Conservation (phyloP, 2,797 vertebrate genomes). For the Semaprochilodus insignis region DNA sequence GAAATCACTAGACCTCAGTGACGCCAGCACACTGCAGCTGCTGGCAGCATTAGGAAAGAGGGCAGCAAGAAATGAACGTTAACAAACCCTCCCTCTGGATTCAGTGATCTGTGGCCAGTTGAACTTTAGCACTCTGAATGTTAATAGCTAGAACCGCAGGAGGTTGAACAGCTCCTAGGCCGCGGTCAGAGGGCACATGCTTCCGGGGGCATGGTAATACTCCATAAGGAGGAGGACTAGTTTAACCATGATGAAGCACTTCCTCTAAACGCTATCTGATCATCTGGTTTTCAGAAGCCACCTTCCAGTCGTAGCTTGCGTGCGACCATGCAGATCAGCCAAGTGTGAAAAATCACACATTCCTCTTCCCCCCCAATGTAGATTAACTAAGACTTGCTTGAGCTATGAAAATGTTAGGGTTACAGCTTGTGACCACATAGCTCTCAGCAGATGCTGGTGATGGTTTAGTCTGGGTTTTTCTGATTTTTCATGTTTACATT, state of each 20-base stretch:
- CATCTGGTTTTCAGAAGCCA: background rate
- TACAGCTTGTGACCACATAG: no score
- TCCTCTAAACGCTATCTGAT: background rate
- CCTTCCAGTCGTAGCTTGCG: no score
- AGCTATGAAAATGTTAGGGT: no score
- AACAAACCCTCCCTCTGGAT: background rate
- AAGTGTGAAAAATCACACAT: no score
- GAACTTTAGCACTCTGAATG: background rate
- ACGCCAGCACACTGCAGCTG: background rate
- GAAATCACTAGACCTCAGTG: background rate
- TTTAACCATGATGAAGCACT: constrained; percentile 13
- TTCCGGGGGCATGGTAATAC: background rate
- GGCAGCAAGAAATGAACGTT: no score
- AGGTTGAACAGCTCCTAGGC: background rate
- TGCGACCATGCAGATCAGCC: no score
- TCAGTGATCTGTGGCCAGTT: background rate
- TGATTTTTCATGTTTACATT: no score
- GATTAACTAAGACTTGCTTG: no score
- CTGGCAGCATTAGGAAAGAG: background rate
- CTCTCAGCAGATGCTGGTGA: no score
- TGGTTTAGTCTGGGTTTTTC: no score
- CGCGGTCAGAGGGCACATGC: background rate
- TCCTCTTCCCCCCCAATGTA: background rate
- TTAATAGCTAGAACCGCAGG: background rate
- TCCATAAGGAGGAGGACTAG: background rate